A percentile compares a stretch with the other conserved stretches of the same genome.
These are phyloP conservation scores for Nicator chloris DNA, from an alignment of 2,113 vertebrate species.

Conservation along the genomic window DNA sequence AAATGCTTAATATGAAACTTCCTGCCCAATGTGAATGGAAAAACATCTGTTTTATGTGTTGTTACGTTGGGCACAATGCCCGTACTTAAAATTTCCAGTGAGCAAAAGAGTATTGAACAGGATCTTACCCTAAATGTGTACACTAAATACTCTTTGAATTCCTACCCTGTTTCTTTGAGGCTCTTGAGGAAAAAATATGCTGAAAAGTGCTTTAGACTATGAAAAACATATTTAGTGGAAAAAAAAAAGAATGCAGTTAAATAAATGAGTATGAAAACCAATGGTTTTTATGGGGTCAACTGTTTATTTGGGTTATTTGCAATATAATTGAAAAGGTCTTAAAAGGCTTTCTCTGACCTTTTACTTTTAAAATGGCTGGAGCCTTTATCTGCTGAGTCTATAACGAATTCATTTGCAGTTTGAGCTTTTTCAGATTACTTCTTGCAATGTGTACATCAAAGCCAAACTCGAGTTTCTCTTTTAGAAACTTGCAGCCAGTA, in stretches of 20 bases:
- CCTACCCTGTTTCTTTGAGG: conserved; percentile 28
- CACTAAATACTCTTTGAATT: conserved; percentile 49
- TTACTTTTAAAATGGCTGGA: neutral
- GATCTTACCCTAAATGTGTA: conserved; percentile 44
- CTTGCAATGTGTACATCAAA: neutral
- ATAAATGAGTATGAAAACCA: conserved; percentile 8
- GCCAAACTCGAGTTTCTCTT: neutral
- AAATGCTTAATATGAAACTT: conserved; percentile 74
- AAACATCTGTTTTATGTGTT: conserved; percentile 77
- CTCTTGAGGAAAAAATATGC: conserved; percentile 27
- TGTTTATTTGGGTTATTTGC: conserved; percentile 43
- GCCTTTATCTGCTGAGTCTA: neutral
- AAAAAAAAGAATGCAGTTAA: conserved; percentile 28
- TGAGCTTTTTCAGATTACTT: conserved; percentile 1
- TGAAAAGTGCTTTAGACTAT: conserved; percentile 23
- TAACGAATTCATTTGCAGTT: conserved; percentile 9
- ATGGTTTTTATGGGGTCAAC: conserved; percentile 29
- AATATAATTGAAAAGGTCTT: conserved; percentile 31
- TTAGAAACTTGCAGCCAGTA: neutral
- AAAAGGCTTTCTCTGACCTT: conserved; percentile 11
- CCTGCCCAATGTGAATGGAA: conserved; percentile 69
- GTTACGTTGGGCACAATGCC: conserved; percentile 71
- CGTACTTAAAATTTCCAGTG: conserved; percentile 67
- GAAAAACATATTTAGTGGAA: conserved; percentile 24
- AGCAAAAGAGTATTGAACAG: conserved; percentile 45